Evolutionary conservation across 35 echinoderm and acorn worm species (phyloP).

Genomic region (Chiridota heheva): DNA sequence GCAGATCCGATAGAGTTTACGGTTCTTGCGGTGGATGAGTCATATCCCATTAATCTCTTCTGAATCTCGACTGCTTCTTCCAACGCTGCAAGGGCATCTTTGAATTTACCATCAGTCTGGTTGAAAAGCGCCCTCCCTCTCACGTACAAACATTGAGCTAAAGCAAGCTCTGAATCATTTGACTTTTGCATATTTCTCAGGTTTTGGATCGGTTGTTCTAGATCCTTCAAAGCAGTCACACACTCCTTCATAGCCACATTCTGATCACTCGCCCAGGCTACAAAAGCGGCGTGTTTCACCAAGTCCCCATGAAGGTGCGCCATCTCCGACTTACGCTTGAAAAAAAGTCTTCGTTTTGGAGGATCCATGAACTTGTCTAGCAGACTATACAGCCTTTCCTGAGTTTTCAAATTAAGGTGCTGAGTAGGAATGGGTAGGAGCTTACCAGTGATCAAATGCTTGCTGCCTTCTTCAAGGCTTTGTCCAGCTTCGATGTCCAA

Average conservation of each 20-base stretch:
- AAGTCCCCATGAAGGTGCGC: not conserved
- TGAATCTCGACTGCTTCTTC: slow-evolving; percentile 25
- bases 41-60: not conserved
- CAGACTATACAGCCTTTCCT: not conserved
- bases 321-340: not conserved
- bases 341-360: not conserved
- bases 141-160: slow-evolving; percentile 36
- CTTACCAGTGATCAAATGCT: slow-evolving; percentile 8
- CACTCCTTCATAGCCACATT: slow-evolving; percentile 18
- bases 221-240: not conserved
- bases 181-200: not conserved
- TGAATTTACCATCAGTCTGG: slow-evolving; percentile 20
- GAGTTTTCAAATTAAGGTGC: not conserved
- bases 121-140: slow-evolving; percentile 15
- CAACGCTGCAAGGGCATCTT: not conserved
- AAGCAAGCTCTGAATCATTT: not conserved
- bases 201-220: slow-evolving; percentile 15
- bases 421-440: not conserved
- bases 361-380: slow-evolving; percentile 32
- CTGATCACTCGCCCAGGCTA: slow-evolving; percentile 39
- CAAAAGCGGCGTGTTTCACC: slow-evolving; percentile 3
- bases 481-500: slow-evolving; percentile 21
- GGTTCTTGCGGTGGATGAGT: slow-evolving; percentile 11
- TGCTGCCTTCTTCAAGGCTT: slow-evolving; percentile 34
- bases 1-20: slow-evolving; percentile 37